These are phyloP conservation scores for Porites cylindrica DNA, from an alignment of 92 coral and sea anemone genomes.

Conservation along the genomic window DNA sequence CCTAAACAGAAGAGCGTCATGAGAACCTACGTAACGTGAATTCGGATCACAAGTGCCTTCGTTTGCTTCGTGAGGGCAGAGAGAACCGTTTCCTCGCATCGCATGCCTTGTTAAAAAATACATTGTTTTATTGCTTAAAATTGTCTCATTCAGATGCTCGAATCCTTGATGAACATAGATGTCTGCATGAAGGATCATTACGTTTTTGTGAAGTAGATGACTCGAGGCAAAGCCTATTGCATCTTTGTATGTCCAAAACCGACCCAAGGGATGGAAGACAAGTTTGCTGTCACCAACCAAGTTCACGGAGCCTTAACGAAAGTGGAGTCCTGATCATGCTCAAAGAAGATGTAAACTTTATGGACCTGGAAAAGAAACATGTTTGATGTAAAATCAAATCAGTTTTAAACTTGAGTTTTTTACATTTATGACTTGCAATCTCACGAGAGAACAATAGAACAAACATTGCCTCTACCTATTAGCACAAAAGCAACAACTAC, in stretches of 20 bases:
- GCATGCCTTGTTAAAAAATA: constrained; percentile 93
- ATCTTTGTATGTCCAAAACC: constrained; percentile 85
- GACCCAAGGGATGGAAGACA: constrained; percentile 32
- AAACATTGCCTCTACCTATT: no score
- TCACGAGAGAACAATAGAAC: no score
- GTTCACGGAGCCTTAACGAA: constrained; percentile 55
- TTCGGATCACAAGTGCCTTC: constrained; percentile 68
- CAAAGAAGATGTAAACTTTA: constrained; percentile 53
- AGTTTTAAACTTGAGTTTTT: no score
- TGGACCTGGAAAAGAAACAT: constrained; percentile 26
- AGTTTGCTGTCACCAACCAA: constrained; percentile 55
- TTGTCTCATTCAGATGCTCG: constrained; percentile 60
- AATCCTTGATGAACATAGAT: constrained; percentile 87
- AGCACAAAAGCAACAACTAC: no score
- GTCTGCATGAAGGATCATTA: constrained; percentile 84
- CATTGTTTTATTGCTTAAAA: constrained; percentile 58
- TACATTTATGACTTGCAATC: no score
- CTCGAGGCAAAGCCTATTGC: constrained; percentile 81
- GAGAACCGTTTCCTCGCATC: constrained; percentile 38
- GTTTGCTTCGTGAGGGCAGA: constrained; percentile 42
- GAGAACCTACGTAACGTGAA: constrained; percentile 88
- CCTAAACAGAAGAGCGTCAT: constrained; percentile 88
- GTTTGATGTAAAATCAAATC: no score
- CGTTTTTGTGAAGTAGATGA: constrained; percentile 62
- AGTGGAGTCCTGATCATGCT: constrained; percentile 36